phyloP scores from a whole-genome alignment of 2,888 invertebrate genomes.

The Philopedon plagiatum region DNA sequence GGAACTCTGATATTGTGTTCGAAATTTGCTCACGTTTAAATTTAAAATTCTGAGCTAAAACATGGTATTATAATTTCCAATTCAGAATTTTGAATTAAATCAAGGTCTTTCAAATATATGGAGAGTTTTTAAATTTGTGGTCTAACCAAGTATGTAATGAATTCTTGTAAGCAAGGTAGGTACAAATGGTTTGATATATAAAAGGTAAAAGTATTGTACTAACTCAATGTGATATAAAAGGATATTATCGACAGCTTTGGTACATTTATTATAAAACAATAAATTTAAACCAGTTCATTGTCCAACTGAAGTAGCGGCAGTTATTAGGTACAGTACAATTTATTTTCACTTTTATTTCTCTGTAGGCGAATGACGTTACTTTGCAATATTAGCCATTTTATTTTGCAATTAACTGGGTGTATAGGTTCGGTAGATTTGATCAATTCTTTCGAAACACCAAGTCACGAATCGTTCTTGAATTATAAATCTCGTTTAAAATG shows the following conservation, averaged over 20 bases:
- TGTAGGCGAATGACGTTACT: background rate
- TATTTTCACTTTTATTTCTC: slow-evolving; percentile 1
- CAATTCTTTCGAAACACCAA: background rate
- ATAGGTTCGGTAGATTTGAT: slow-evolving; percentile 6
- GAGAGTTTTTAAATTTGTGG: too few relatives aligned
- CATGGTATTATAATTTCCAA: too few relatives aligned
- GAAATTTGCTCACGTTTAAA: too few relatives aligned
- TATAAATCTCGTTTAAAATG: background rate
- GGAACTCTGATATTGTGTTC: too few relatives aligned
- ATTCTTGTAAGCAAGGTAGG: too few relatives aligned
- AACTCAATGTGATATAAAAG: background rate
- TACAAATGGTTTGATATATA: too few relatives aligned
- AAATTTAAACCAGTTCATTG: background rate
- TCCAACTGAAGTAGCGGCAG: background rate
- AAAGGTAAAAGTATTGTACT: background rate
- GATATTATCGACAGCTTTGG: background rate
- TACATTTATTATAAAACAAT: background rate
- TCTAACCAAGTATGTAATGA: too few relatives aligned
- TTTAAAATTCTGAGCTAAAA: too few relatives aligned
- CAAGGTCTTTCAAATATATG: too few relatives aligned
- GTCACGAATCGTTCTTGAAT: background rate
- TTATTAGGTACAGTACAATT: too few relatives aligned
- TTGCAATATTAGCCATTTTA: slow-evolving; percentile 8
- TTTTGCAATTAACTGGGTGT: slow-evolving; percentile 7
- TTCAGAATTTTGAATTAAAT: too few relatives aligned